phyloP scores from a whole-genome alignment of 1,140 invertebrate species.

The Zeugodacus cucurbitae region DNA sequence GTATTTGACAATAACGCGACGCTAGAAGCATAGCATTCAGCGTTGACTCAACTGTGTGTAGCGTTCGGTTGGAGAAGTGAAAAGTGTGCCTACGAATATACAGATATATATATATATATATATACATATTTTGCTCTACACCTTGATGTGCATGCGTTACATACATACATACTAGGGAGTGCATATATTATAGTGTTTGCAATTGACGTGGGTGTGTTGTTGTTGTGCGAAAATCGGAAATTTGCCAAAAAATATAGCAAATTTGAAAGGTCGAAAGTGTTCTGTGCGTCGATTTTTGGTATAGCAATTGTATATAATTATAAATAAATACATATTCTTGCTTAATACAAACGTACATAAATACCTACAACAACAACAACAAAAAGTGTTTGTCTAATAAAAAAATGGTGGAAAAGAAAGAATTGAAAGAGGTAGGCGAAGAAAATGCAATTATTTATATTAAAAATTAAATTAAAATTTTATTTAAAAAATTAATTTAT shows the following conservation, averaged over 20 bases:
- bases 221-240: background rate
- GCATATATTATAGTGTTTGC: background rate
- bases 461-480: too few species aligned
- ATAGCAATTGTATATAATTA: background rate
- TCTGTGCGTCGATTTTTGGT: background rate
- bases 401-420: conserved; percentile 22
- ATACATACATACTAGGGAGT: background rate
- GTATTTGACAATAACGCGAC: conserved; percentile 2
- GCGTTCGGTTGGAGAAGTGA: background rate
- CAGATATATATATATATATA: background rate
- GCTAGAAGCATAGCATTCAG: background rate
- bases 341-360: background rate
- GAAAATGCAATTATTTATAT: too few species aligned
- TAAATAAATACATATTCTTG: background rate
- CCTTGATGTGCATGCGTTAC: background rate
- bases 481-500: too few species aligned
- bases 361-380: background rate
- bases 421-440: background rate
- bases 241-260: background rate
- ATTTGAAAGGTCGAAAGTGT: background rate
- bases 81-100: background rate
- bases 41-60: background rate
- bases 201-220: conserved; percentile 29
- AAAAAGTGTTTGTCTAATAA: background rate
- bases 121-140: background rate